Percentiles rank a stretch among this genome's conserved stretches.
phyloP scores from a whole-genome alignment of 2,888 invertebrate genomes.

The Eutolmus rufibarbis region DNA sequence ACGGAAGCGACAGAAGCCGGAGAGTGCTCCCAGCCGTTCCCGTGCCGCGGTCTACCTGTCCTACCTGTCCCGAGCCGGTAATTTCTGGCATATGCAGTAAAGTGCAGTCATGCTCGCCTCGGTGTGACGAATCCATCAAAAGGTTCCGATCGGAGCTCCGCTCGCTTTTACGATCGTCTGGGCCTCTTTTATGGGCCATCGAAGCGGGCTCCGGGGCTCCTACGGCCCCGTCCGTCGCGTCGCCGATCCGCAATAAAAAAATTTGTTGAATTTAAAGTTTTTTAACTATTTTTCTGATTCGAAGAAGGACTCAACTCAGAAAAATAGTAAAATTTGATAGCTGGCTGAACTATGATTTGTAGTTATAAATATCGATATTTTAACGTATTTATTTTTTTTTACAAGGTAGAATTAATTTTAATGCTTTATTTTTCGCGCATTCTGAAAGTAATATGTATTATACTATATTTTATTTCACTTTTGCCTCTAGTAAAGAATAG shows the following conservation, averaged over 20 bases:
- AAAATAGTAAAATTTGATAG: too few relatives aligned
- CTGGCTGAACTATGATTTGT: too few relatives aligned
- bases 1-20: constrained; percentile 31
- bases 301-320: too few relatives aligned
- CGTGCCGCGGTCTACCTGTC: not conserved
- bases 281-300: too few relatives aligned
- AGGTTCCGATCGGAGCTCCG: constrained; percentile 39
- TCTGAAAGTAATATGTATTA: too few relatives aligned
- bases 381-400: too few relatives aligned
- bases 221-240: not conserved
- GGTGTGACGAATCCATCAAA: constrained; percentile 47
- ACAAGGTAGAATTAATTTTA: too few relatives aligned
- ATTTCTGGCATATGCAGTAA: constrained; percentile 34
- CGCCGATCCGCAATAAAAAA: not conserved
- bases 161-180: constrained; percentile 18
- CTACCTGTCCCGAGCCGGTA: constrained; percentile 11
- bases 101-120: constrained; percentile 39
- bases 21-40: not conserved
- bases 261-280: too few relatives aligned
- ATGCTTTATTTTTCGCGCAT: too few relatives aligned
- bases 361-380: too few relatives aligned
- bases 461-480: too few relatives aligned
- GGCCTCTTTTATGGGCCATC: not conserved
- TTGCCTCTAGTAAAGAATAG: too few relatives aligned
- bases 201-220: not conserved